Evolutionary conservation across 1,140 invertebrate species (phyloP), one percentile per base, ranked within the genome.

Genomic region (Aphelinus certus): DNA sequence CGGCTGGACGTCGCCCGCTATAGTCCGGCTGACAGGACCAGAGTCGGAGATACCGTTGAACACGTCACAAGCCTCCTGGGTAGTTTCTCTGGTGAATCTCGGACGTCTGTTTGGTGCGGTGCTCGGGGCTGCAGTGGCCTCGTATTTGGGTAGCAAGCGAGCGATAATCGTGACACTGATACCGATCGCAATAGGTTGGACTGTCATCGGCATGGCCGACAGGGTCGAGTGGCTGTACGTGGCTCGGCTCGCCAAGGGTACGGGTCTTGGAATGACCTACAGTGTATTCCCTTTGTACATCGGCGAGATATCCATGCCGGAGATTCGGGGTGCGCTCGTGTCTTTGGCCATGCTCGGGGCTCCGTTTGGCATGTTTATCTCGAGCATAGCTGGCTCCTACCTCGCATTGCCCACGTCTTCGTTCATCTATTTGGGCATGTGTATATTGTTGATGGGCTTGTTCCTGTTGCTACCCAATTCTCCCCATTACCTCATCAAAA

Each of bases 261-360:
- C 93, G 2, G 89, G 91, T 6, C 86, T 92, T 73, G 92, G 92
- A 7, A 91, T 92, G 55, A 88, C 91, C 2, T 92, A 91, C 73
- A 90, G 91, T 7, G 87, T 88, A 6, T 90, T 91, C 9, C 63
- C 74, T 0, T 10, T 76, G 0, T 72, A 68, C 42, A n/a, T 76
- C 43, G 70, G 64, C 2, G 70, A 72, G 47, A 42, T 76, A 7
- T 53, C 64, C 9, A 3, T 1, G 0, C n/a, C 69, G 1, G 6
- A 67, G 9, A 56, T 67, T 43, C 68, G 75, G 1, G 75, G 57
- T 3, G 57, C 63, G 3, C 2, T 76, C 0, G 60, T 76, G 0
- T 56, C 57, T 6, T 3, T 68, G 26, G 45, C 57, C 2, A 1
- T 43, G 1, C 4, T 3, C 1, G 64, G 69, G 1, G 7, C 3